Evolutionary conservation across 2,888 invertebrate species (phyloP).

Genomic region (Drosophila infuscata): DNA sequence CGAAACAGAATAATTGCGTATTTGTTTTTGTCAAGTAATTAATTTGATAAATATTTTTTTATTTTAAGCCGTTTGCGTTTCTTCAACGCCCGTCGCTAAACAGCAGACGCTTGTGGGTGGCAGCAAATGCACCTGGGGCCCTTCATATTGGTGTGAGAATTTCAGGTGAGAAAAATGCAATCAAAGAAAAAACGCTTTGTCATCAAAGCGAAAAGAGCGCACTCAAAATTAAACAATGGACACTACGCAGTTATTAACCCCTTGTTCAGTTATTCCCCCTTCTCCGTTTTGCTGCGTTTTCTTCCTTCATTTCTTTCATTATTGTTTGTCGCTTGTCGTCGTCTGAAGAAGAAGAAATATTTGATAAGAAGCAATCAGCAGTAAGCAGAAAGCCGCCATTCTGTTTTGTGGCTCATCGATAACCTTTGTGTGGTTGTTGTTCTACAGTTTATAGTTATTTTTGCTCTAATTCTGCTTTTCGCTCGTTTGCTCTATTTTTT

Average conservation of each 20-base stretch:
- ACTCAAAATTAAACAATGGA: constrained; percentile 41
- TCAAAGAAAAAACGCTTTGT: constrained; percentile 54
- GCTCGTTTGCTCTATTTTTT: constrained; percentile 17
- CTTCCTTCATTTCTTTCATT: constrained; percentile 27
- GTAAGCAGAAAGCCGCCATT: constrained; percentile 33
- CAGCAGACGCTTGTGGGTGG: constrained; percentile 86
- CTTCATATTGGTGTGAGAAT: constrained; percentile 90
- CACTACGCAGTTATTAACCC: constrained; percentile 62
- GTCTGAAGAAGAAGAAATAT: constrained; percentile 17
- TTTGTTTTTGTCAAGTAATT: constrained; percentile 23
- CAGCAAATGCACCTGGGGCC: constrained; percentile 91
- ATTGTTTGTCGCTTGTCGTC: constrained; percentile 41
- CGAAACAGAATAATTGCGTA: constrained; percentile 41
- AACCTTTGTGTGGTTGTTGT: constrained; percentile 55
- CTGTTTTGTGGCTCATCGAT: constrained; percentile 44
- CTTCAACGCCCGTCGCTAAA: constrained; percentile 54
- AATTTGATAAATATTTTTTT: background rate
- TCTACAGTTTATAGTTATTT: constrained; percentile 46
- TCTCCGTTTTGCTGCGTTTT: background rate
- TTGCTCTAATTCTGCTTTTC: constrained; percentile 46
- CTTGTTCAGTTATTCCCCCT: background rate
- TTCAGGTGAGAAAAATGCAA: constrained; percentile 75
- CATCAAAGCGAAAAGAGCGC: constrained; percentile 36
- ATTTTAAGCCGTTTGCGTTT: constrained; percentile 54
- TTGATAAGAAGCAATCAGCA: constrained; percentile 62